These are phyloP conservation scores for Uloborus diversus DNA, from an alignment of 1,140 invertebrate species.

Conservation along the genomic window DNA sequence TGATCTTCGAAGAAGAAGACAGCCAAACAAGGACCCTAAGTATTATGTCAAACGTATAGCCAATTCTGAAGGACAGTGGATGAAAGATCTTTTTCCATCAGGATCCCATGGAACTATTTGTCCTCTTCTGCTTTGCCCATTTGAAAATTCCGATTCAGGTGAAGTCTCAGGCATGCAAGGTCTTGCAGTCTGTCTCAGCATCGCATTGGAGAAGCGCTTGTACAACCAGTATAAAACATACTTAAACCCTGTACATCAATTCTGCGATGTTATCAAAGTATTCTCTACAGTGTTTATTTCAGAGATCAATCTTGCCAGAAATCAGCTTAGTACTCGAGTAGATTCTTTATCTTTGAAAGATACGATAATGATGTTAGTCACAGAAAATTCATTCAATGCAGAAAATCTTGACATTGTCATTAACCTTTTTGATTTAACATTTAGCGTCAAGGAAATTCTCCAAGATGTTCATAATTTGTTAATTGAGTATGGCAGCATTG, in stretches of 20 bases:
- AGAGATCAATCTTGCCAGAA: background rate
- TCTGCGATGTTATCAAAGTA: conserved; percentile 11
- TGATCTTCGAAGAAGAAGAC: conserved; percentile 30
- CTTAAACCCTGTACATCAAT: background rate
- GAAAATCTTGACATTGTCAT: background rate
- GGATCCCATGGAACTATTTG: conserved; percentile 21
- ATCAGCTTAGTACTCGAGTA: too few species aligned
- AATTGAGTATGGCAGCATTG: conserved; percentile 9
- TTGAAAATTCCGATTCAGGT: background rate
- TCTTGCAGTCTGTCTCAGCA: background rate
- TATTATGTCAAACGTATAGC: conserved; percentile 27
- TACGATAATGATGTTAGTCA: background rate
- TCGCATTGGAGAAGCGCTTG: conserved; percentile 4
- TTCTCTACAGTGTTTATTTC: conserved; percentile 1
- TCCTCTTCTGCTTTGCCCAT: conserved; percentile 38
- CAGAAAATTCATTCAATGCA: background rate
- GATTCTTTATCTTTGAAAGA: background rate
- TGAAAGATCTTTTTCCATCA: conserved; percentile 23
- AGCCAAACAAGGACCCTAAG: conserved; percentile 17
- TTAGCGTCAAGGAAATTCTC: background rate
- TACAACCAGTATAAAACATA: background rate
- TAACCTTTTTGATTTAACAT: background rate
- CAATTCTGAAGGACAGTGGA: background rate
- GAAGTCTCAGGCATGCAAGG: conserved; percentile 27
- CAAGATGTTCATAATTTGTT: background rate